Base-by-base conservation (phyloP, 2,888 invertebrate genomes). In the Syritta pipiens region DNA sequence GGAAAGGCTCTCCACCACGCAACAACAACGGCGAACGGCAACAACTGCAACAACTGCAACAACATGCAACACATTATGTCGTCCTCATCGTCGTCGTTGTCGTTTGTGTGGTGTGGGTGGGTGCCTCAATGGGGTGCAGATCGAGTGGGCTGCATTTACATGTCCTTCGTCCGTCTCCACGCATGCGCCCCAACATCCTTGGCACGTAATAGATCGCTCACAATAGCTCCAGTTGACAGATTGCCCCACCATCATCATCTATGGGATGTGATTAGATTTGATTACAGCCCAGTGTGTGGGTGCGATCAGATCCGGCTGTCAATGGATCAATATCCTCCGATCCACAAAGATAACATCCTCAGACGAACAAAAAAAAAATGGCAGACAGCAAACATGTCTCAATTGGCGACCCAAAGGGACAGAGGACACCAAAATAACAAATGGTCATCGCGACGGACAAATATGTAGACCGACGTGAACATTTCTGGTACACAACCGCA, bases 121-220 rank as follows among this genome's bases (percentile, higher is more conserved):
- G 53, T 55, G 44, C 51, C 65, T 20, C 53, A 44, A 72, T 55
- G 63, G 26, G 53, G 20, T 44, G 51, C 42, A 63, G 69, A 72
- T 60, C 62, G 79, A 79, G 74, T 79, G 74, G 79, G 79, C 28
- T 26, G 74, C 55, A 79, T 79, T 79, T 37, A 67, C 74, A 74
- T 79, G 74, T 74, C 74, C 74, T 74, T 62, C 51, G 17, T 4
- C 28, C 35, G 28, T 46, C 26, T 59, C 51, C 14, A 42, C 65
- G 71, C 63, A 51, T 62, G 76, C 76, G 62, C 57, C 57, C 62
- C n/a, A n/a, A 55, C 67, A 53, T 55, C 74, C 55, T 67, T 68
- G 49, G 79, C 79, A 79, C 79, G 67, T 79, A 79, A 79, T 79
- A 74, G 79, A 79, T 79, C 79, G 67, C 79, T 79, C 79, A 79